Conservation (phyloP, 1,140 invertebrate species). For the Eueides isabella region DNA sequence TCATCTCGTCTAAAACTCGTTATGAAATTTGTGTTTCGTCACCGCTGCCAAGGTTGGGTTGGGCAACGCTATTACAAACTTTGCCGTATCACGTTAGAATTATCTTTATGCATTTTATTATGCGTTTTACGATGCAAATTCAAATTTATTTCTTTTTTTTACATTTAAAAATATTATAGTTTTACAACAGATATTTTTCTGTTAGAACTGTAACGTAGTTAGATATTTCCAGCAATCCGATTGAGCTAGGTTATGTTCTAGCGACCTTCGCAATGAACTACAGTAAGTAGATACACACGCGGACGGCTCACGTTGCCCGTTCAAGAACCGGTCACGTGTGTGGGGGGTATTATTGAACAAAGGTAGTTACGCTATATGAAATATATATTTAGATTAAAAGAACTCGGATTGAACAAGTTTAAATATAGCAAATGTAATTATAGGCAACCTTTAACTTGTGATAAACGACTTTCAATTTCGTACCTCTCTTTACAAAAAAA, state of each 20-base stretch:
- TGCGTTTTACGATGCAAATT: not conserved
- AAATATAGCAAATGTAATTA: not conserved
- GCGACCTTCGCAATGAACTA: slow-evolving; percentile 44
- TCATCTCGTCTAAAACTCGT: slow-evolving; percentile 69
- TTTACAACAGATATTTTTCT: too few relatives aligned
- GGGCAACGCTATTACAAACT: slow-evolving; percentile 42
- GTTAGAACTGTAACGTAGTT: not conserved
- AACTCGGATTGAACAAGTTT: not conserved
- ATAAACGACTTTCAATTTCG: not conserved
- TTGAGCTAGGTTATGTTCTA: slow-evolving; percentile 39
- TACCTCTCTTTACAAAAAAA: not conserved
- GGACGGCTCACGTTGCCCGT: slow-evolving; percentile 33
- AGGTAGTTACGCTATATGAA: not conserved
- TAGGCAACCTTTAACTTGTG: slow-evolving; percentile 1
- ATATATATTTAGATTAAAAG: not conserved
- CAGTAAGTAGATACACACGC: slow-evolving; percentile 30
- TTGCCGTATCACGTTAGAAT: not conserved
- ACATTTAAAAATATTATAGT: not conserved
- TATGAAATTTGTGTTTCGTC: slow-evolving; percentile 75
- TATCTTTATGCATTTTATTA: slow-evolving; percentile 1
- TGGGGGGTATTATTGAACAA: slow-evolving; percentile 1
- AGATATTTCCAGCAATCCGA: slow-evolving; percentile 18
- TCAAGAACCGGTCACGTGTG: slow-evolving; percentile 25
- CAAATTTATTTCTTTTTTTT: not conserved
- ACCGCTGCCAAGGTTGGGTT: slow-evolving; percentile 66